Base-by-base conservation (phyloP, 30 jellyfish, hydroid and myxozoan species). In the Catostylus mosaicus region DNA sequence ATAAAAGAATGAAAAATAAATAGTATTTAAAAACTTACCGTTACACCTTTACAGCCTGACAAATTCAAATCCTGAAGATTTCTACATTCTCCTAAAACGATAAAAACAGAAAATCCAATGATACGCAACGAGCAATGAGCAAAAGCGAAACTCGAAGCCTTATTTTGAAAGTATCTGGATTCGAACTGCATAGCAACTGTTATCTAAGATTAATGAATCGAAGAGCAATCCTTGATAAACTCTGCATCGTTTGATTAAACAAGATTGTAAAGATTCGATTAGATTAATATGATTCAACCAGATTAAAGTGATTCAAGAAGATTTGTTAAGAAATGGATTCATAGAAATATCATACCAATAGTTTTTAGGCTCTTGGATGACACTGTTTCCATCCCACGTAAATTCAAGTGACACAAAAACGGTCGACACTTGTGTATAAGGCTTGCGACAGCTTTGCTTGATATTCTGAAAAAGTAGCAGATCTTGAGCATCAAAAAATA, bases 41-140 rank as follows among this genome's bases (percentile, higher is more conserved):
- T 86, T 14, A 93, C 93, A n/a, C 82, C 91, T 74, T 35, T 66
- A 87, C 98, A 93, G 7, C 70, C 63, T 7, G 97, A 74, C 12
- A 93, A 37, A 75, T 93, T 93, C 88, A 93, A 50, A 67, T 93
- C 98, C 77, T 86, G 98, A 62, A 93, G 95, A 68, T 93, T 93
- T 65, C 96, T 75, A 61, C 98, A 93, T 54, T 88, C 97, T 35
- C 97, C 98, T 93, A n/a, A 31, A 47, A 35, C 0, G 35, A 47
- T 40, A 43, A 43, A 43, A 16, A 16, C 14, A 29, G 24, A 65
- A 74, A 27, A 38, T 19, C 12, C 8, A 11, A 2, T n/a, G 4
- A 50, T 12, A 22, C 1, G 14, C 95, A n/a, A n/a, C n/a, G n/a
- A n/a, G n/a, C n/a, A n/a, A n/a, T n/a, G n/a, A n/a, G n/a, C n/a